phyloP scores from a whole-genome alignment of 2,888 invertebrate species.

The Pomacea canaliculata region DNA sequence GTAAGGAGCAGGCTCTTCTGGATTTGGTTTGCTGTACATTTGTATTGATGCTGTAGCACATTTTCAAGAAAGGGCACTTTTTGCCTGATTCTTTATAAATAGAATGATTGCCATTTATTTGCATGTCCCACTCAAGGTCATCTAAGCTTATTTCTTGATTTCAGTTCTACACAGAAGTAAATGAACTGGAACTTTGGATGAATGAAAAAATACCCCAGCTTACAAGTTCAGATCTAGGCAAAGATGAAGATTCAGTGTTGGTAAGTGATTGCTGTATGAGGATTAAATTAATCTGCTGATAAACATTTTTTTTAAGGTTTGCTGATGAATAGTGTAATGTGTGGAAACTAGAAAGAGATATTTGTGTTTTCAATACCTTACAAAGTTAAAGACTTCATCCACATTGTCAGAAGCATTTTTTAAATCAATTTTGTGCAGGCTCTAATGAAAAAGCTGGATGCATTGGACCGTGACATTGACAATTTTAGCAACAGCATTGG shows the following conservation, averaged over 20 bases:
- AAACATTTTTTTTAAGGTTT: neutral
- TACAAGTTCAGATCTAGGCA: constrained; percentile 81
- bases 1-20: constrained; percentile 67
- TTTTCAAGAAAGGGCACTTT: too few relatives aligned
- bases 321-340: neutral
- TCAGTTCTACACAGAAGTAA: constrained; percentile 88
- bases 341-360: too few relatives aligned
- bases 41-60: too few relatives aligned
- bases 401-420: too few relatives aligned
- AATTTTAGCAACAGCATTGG: constrained; percentile 82
- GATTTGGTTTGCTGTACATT: neutral
- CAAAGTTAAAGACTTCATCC: too few relatives aligned
- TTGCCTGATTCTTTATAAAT: too few relatives aligned
- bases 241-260: constrained; percentile 92
- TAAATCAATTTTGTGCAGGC: constrained; percentile 40
- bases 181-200: constrained; percentile 94
- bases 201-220: constrained; percentile 82
- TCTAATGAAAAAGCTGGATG: constrained; percentile 86
- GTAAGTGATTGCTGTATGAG: constrained; percentile 38
- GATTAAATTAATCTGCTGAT: neutral
- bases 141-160: constrained; percentile 3
- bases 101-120: too few relatives aligned
- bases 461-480: constrained; percentile 83
- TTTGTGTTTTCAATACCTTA: too few relatives aligned
- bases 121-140: too few relatives aligned